phyloP scores from a whole-genome alignment of 2,888 invertebrate genomes.

The Cecidostiba fungosa region DNA sequence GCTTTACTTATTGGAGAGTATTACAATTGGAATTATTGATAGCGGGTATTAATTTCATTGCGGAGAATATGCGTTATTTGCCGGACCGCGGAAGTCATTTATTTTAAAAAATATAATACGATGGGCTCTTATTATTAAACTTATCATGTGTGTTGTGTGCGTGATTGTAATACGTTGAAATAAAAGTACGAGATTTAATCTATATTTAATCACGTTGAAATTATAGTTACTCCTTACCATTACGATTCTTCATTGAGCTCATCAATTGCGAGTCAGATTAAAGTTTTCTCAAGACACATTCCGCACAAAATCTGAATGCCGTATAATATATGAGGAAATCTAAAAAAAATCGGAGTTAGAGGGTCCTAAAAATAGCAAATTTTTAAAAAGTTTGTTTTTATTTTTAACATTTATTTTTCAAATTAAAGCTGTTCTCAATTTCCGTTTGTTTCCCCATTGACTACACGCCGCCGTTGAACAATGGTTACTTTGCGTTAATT shows the following conservation, averaged over 20 bases:
- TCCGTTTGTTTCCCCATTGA: too few relatives aligned
- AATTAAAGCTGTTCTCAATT: too few relatives aligned
- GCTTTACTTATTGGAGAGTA: neutral
- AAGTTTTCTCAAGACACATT: neutral
- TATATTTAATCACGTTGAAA: slow-evolving; percentile 5
- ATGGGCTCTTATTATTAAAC: neutral
- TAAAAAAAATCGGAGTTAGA: too few relatives aligned
- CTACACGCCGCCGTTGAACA: too few relatives aligned
- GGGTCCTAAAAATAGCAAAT: too few relatives aligned
- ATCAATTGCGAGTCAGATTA: neutral
- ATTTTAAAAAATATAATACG: neutral
- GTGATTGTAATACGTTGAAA: neutral
- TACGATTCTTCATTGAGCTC: neutral
- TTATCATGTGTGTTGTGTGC: neutral
- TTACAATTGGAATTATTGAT: neutral
- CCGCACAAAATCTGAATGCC: too few relatives aligned
- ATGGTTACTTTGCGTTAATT: too few relatives aligned
- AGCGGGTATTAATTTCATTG: slow-evolving; percentile 2
- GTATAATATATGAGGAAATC: too few relatives aligned
- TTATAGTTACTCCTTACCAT: neutral
- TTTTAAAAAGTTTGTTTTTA: too few relatives aligned
- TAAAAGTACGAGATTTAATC: neutral
- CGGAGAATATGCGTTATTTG: neutral
- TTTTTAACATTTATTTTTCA: too few relatives aligned
- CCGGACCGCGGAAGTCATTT: slow-evolving; percentile 7